These are phyloP conservation scores for Tachypleus tridentatus DNA, from an alignment of 1,140 invertebrate species.

Conservation along the genomic window DNA sequence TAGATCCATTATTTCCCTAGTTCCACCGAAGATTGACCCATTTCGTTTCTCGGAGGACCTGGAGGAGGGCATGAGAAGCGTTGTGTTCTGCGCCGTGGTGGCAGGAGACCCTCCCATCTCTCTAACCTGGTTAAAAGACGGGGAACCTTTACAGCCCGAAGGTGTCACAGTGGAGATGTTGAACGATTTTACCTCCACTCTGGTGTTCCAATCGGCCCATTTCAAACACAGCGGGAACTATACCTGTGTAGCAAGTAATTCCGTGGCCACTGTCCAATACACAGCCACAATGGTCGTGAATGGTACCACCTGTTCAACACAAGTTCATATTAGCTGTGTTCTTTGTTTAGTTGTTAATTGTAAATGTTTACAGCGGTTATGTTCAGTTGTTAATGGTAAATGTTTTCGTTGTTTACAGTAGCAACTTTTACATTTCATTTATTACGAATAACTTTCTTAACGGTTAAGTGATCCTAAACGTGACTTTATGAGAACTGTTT, in stretches of 20 bases:
- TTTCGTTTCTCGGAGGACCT: constrained; percentile 58
- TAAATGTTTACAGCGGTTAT: no score
- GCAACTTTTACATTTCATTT: no score
- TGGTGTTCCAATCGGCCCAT: constrained; percentile 31
- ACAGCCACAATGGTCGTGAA: constrained; percentile 32
- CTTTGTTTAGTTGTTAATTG: no score
- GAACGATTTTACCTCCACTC: constrained; percentile 14
- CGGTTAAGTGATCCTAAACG: no score
- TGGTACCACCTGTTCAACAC: constrained; percentile 21
- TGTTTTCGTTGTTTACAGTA: no score
- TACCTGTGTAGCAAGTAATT: constrained; percentile 35
- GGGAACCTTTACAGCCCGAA: constrained; percentile 46
- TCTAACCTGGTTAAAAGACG: constrained; percentile 79
- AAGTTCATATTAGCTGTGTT: no score
- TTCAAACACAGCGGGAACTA: constrained; percentile 37
- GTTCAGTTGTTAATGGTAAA: no score
- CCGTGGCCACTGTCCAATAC: constrained; percentile 30
- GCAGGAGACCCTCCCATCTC: constrained; percentile 85
- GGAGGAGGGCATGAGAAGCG: constrained; percentile 70
- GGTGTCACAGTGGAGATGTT: no score
- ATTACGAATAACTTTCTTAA: no score
- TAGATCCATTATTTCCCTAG: constrained; percentile 30
- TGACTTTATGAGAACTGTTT: no score
- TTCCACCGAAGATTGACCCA: constrained; percentile 38
- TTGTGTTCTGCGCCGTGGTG: constrained; percentile 83